A percentile compares a stretch with the other conserved stretches of the same genome.
These are phyloP conservation scores for Timema podura DNA, from an alignment of 2,888 invertebrate genomes.

Conservation along the genomic window DNA sequence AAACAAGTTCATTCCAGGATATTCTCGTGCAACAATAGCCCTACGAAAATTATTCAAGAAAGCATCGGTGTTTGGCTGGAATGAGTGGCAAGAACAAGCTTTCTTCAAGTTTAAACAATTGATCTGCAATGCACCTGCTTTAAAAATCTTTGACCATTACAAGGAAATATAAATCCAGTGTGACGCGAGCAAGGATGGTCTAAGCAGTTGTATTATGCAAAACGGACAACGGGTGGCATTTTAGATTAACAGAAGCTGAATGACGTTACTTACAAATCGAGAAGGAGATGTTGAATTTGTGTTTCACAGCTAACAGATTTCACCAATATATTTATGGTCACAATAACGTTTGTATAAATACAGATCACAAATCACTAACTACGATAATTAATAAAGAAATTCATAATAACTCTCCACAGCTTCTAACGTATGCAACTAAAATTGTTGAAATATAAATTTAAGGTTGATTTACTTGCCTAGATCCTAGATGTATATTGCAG, in stretches of 20 bases:
- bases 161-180: conserved; percentile 14
- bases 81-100: conserved; percentile 4
- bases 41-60: background rate
- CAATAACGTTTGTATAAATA: background rate
- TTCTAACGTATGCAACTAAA: too few relatives aligned
- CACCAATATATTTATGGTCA: background rate
- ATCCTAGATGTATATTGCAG: too few relatives aligned
- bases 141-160: conserved; percentile 16
- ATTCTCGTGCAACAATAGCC: background rate
- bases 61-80: conserved; percentile 11
- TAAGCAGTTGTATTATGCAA: conserved; percentile 15
- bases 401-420: background rate
- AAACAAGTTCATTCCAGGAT: conserved; percentile 11
- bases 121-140: background rate
- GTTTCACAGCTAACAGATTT: background rate
- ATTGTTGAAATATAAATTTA: too few relatives aligned
- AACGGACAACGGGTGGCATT: conserved; percentile 11
- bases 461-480: too few relatives aligned
- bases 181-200: conserved; percentile 17
- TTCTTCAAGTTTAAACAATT: conserved; percentile 19
- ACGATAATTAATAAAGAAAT: background rate
- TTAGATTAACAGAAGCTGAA: background rate
- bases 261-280: conserved; percentile 15
- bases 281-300: conserved; percentile 13
- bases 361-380: background rate